Evolutionary conservation across 2,113 vertebrate species (phyloP).

Genomic region (Theristicus caerulescens): DNA sequence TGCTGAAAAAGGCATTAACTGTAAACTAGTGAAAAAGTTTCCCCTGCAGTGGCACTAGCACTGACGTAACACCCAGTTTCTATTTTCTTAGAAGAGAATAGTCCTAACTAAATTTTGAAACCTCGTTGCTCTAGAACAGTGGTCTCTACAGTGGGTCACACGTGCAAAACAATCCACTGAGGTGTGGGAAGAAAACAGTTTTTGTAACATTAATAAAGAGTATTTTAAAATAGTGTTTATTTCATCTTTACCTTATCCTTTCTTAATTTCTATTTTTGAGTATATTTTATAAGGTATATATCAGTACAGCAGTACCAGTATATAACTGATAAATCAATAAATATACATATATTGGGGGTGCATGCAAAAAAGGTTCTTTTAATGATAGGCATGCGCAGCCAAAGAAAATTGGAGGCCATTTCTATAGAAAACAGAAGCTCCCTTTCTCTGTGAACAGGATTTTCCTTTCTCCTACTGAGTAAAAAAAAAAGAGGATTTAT

Average conservation of each 20-base stretch:
- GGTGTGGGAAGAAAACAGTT: neutral
- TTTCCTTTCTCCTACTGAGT: neutral
- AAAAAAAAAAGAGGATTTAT: neutral
- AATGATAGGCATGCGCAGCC: fast-evolving
- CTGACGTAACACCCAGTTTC: neutral
- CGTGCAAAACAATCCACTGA: neutral
- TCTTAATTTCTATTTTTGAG: neutral
- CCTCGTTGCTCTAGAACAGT: neutral
- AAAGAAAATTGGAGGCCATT: neutral
- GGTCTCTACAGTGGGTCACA: neutral
- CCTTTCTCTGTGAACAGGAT: neutral
- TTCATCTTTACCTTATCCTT: neutral
- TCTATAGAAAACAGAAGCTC: neutral
- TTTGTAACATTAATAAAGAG: neutral
- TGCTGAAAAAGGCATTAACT: neutral
- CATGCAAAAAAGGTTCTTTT: neutral
- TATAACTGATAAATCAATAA: neutral
- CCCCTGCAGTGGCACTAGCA: neutral
- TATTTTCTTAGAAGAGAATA: neutral
- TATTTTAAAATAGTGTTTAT: fast-evolving
- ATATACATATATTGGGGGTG: fast-evolving
- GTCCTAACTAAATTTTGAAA: neutral
- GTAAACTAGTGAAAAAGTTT: neutral
- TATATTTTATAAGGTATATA: fast-evolving
- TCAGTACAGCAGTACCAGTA: fast-evolving